Conservation (phyloP, 2,888 invertebrate species). For the Hypsopygia costalis region DNA sequence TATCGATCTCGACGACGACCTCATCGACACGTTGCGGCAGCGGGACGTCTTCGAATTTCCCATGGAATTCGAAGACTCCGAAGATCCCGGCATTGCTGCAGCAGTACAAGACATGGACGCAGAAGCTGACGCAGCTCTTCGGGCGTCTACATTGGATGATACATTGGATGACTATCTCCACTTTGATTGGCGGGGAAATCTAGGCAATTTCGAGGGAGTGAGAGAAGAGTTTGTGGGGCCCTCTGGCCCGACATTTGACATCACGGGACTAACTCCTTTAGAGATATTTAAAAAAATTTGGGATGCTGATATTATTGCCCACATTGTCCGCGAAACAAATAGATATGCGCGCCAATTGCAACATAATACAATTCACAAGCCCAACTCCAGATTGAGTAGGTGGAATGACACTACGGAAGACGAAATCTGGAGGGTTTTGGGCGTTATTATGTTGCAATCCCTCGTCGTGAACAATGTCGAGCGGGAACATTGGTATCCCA, state of each 20-base stretch:
- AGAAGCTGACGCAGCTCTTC: background rate
- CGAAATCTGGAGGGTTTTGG: slow-evolving; percentile 7
- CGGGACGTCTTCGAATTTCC: background rate
- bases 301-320: slow-evolving; percentile 15
- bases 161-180: background rate
- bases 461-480: slow-evolving; percentile 11
- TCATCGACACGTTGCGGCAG: too few species aligned
- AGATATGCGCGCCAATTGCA: slow-evolving; percentile 8
- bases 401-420: background rate
- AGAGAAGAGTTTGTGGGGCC: slow-evolving; percentile 12
- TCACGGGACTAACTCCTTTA: slow-evolving; percentile 5
- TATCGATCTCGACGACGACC: too few species aligned
- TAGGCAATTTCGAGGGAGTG: slow-evolving; percentile 16
- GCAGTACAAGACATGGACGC: background rate
- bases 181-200: slow-evolving; percentile 5
- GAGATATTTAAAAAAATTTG: slow-evolving; percentile 13
- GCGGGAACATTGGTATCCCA: slow-evolving; percentile 16
- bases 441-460: slow-evolving; percentile 10
- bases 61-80: background rate
- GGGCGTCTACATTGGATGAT: background rate
- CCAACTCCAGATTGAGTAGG: slow-evolving; percentile 4
- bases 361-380: background rate
- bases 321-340: slow-evolving; percentile 17
- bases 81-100: background rate
- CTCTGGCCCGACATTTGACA: slow-evolving; percentile 15